phyloP scores from a whole-genome alignment of 2,113 vertebrate species.

The Festucalex cinctus region DNA sequence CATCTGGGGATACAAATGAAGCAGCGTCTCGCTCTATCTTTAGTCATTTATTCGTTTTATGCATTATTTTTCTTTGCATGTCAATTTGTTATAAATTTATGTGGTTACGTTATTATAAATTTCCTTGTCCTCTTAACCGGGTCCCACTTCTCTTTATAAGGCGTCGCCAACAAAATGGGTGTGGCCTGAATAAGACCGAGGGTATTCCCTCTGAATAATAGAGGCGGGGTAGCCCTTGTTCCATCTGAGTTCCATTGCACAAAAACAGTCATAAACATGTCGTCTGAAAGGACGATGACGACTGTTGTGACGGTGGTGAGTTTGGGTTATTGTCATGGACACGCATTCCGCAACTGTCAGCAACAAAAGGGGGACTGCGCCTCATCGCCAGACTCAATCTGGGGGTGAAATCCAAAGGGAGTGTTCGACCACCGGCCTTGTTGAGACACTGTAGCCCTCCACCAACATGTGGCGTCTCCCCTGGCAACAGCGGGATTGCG shows the following conservation, averaged over 20 bases:
- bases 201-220: not conserved
- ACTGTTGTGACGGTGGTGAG: not conserved
- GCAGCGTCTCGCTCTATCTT: too few relatives aligned
- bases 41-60: too few relatives aligned
- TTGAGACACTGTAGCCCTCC: slow-evolving; percentile 3
- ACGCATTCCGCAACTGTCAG: slow-evolving; percentile 15
- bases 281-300: not conserved
- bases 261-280: not conserved
- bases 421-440: slow-evolving; percentile 2
- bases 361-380: slow-evolving; percentile 4
- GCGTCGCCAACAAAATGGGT: slow-evolving; percentile 15
- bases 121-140: not conserved
- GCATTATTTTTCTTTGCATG: not conserved
- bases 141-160: not conserved
- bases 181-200: slow-evolving; percentile 18
- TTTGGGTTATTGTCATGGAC: slow-evolving; percentile 42
- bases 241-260: not conserved
- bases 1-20: not conserved
- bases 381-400: slow-evolving; percentile 11
- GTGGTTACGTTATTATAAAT: not conserved
- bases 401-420: slow-evolving; percentile 34
- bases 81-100: not conserved
- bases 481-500: slow-evolving; percentile 13
- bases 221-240: not conserved
- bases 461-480: not conserved